Conservation (phyloP, 2,888 invertebrate genomes). For the Tetragonisca angustula region DNA sequence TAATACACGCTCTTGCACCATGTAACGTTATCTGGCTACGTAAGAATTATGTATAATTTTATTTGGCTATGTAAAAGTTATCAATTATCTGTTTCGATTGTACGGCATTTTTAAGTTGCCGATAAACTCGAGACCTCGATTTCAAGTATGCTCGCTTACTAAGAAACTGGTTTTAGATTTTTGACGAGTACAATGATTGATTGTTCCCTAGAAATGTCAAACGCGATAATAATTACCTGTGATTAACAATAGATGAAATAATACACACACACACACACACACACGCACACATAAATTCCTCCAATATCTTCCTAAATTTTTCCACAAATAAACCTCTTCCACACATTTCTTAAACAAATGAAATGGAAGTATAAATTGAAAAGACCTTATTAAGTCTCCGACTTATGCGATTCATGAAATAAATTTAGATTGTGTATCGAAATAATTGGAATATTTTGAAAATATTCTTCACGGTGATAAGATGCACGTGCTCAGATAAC, state of each 20-base stretch:
- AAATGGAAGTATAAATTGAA: neutral
- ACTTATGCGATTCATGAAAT: neutral
- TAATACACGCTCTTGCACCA: neutral
- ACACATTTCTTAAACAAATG: too few species aligned
- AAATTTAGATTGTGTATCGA: slow-evolving; percentile 7
- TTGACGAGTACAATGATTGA: slow-evolving; percentile 12
- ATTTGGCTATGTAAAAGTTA: neutral
- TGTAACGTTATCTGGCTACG: neutral
- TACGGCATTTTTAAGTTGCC: neutral
- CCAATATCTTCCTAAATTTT: neutral
- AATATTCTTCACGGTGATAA: slow-evolving; percentile 19
- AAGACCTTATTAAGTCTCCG: neutral
- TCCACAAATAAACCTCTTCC: neutral
- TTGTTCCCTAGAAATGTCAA: neutral
- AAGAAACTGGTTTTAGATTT: slow-evolving; percentile 7
- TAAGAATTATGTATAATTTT: neutral
- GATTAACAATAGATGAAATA: neutral
- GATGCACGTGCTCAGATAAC: slow-evolving; percentile 35
- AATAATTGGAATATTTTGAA: slow-evolving; percentile 12
- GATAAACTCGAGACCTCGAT: slow-evolving; percentile 29
- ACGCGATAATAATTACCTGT: slow-evolving; percentile 12
- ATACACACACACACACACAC: too few species aligned
- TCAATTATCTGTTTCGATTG: slow-evolving; percentile 18
- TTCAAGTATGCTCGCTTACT: slow-evolving; percentile 12
- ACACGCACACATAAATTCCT: neutral